A percentile compares a stretch with the other conserved stretches of the same genome.
These are phyloP conservation scores for Calyptommatus sinebrachiatus DNA, from an alignment of 2,113 vertebrate species.

Conservation along the genomic window DNA sequence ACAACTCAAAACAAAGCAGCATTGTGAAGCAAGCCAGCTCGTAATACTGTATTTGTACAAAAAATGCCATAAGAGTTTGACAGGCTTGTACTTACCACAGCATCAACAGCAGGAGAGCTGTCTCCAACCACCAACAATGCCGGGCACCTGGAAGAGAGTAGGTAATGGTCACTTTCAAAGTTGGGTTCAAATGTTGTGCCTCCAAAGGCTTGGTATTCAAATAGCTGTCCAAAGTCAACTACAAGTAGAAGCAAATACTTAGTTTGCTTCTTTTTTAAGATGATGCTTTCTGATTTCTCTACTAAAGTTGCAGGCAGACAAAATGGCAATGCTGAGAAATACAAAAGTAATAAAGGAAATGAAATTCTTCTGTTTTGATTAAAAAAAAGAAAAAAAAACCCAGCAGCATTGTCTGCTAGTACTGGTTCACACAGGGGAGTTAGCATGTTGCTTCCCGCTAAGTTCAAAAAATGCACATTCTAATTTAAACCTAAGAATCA, in stretches of 20 bases:
- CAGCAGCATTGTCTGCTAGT: no score
- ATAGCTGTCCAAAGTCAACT: rapidly evolving
- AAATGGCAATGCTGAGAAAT: no score
- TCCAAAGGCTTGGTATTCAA: not conserved
- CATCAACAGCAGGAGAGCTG: constrained; percentile 88
- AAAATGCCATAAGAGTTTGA: not conserved
- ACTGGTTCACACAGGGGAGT: no score
- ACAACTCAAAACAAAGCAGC: not conserved
- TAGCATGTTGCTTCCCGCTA: not conserved
- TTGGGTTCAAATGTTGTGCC: not conserved
- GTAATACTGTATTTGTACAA: not conserved
- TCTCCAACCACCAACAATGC: constrained; percentile 88
- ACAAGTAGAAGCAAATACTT: no score
- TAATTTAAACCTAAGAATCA: not conserved
- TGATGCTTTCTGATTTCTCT: no score
- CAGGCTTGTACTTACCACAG: constrained; percentile 77
- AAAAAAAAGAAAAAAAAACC: no score
- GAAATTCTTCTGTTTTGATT: no score
- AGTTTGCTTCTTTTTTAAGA: not conserved
- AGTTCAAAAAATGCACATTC: not conserved
- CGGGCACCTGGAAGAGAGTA: constrained; percentile 76
- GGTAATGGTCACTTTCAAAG: not conserved
- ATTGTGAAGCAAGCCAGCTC: not conserved
- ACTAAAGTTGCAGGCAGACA: not conserved
- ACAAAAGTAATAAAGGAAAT: no score